phyloP scores from a whole-genome alignment of 2,113 vertebrate species.

The Pampusana beccarii region DNA sequence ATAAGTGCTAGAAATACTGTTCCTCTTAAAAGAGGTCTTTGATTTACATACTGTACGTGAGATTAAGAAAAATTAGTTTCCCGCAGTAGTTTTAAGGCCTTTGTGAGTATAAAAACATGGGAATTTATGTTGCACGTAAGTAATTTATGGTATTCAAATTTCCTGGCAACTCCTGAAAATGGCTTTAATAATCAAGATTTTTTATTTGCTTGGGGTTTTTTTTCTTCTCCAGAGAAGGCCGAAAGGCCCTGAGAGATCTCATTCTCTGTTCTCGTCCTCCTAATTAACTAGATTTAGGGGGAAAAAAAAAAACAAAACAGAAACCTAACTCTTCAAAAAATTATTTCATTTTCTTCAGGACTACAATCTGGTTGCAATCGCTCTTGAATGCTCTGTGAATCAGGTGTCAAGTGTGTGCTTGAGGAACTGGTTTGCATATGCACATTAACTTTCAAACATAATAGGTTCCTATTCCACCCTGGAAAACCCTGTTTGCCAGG shows the following conservation, averaged over 20 bases:
- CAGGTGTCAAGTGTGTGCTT: neutral
- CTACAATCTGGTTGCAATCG: neutral
- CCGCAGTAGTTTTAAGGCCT: neutral
- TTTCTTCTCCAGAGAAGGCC: neutral
- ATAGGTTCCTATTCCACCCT: neutral
- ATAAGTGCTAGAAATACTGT: neutral
- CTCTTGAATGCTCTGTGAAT: neutral
- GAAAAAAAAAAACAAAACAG: neutral
- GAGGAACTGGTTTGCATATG: neutral
- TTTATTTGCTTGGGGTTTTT: neutral
- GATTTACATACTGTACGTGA: neutral
- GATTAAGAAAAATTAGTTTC: constrained; percentile 30
- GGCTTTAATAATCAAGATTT: constrained; percentile 19
- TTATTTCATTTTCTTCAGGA: neutral
- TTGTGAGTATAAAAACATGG: constrained; percentile 15
- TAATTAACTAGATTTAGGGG: constrained; percentile 3
- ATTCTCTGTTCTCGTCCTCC: neutral
- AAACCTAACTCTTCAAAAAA: neutral
- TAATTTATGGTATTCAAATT: constrained; percentile 36
- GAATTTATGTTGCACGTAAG: neutral
- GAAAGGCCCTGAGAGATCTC: neutral
- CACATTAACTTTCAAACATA: neutral
- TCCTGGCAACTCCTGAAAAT: constrained; percentile 2
- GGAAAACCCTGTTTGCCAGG: neutral
- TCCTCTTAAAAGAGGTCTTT: neutral